Percentiles rank a stretch among this genome's conserved stretches.
Evolutionary conservation across 2,113 vertebrate species (phyloP).

Genomic region (Lampris incognitus): DNA sequence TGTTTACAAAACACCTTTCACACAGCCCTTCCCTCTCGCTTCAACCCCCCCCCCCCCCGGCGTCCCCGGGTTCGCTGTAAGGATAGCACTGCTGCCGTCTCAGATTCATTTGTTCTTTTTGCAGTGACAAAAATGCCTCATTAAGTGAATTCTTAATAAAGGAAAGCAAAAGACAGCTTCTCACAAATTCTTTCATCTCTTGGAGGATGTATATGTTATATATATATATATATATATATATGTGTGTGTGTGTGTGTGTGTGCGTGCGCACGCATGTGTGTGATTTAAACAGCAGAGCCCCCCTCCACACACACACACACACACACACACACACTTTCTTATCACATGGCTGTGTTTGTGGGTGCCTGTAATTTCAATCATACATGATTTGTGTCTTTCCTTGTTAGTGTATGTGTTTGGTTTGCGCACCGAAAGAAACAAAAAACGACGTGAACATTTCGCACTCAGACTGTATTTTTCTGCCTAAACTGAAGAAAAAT

Average conservation of each 20-base stretch:
- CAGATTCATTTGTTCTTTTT: slow-evolving; percentile 77
- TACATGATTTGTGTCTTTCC: slow-evolving; percentile 30
- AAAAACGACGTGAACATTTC: slow-evolving; percentile 62
- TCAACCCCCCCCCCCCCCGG: slow-evolving; percentile 39
- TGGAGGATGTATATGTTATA: slow-evolving; percentile 42
- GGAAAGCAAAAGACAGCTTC: slow-evolving; percentile 68
- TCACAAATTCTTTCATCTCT: slow-evolving; percentile 77
- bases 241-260: slow-evolving; percentile 16
- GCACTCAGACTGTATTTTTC: slow-evolving; percentile 59
- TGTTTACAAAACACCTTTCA: slow-evolving; percentile 85
- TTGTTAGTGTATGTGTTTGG: slow-evolving; percentile 42
- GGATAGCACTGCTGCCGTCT: slow-evolving; percentile 62
- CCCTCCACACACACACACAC: background rate
- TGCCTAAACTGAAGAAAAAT: slow-evolving; percentile 82
- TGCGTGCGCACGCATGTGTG: slow-evolving; percentile 46
- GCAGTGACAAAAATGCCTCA: slow-evolving; percentile 83
- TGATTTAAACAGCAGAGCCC: slow-evolving; percentile 41
- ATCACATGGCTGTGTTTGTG: slow-evolving; percentile 30
- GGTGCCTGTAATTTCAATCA: slow-evolving; percentile 56
- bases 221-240: slow-evolving; percentile 9
- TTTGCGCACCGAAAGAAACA: slow-evolving; percentile 33
- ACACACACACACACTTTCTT: slow-evolving; percentile 36
- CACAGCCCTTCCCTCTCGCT: slow-evolving; percentile 27
- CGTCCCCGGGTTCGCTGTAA: slow-evolving; percentile 54
- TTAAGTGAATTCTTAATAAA: slow-evolving; percentile 82